Conservation (phyloP, 2,888 invertebrate genomes). For the Acanthoscelides obtectus region DNA sequence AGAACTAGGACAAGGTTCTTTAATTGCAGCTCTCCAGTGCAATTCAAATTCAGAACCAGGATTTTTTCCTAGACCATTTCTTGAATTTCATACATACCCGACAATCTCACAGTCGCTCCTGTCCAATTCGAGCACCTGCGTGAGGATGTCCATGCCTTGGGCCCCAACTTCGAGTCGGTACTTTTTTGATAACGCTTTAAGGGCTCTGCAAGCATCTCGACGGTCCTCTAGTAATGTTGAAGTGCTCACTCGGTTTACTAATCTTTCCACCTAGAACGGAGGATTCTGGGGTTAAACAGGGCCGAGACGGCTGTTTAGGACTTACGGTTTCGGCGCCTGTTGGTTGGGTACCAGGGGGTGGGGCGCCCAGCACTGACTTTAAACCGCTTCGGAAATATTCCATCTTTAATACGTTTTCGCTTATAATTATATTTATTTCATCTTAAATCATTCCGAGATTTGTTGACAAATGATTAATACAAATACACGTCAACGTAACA, state of each 20-base stretch:
- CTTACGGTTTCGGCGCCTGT: conserved; percentile 89
- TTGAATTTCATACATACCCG: no score
- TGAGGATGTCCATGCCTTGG: conserved; percentile 77
- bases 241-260: conserved; percentile 88
- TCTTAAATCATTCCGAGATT: not conserved
- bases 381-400: conserved; percentile 83
- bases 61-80: no score
- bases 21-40: no score
- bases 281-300: conserved; percentile 9
- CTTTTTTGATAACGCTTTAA: conserved; percentile 85
- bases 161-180: conserved; percentile 96
- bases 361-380: conserved; percentile 82
- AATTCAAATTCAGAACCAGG: no score
- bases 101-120: conserved; percentile 87
- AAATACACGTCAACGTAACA: not conserved
- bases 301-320: conserved; percentile 12
- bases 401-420: conserved; percentile 49
- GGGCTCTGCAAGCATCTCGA: conserved; percentile 91
- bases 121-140: conserved; percentile 82
- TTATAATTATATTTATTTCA: not conserved
- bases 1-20: no score
- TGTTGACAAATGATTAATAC: not conserved
- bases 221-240: conserved; percentile 93
- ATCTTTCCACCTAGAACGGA: conserved; percentile 71
- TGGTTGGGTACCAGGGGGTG: conserved; percentile 72